Base-by-base conservation (phyloP, 1,140 invertebrate genomes). In the Bacillus rossius region DNA sequence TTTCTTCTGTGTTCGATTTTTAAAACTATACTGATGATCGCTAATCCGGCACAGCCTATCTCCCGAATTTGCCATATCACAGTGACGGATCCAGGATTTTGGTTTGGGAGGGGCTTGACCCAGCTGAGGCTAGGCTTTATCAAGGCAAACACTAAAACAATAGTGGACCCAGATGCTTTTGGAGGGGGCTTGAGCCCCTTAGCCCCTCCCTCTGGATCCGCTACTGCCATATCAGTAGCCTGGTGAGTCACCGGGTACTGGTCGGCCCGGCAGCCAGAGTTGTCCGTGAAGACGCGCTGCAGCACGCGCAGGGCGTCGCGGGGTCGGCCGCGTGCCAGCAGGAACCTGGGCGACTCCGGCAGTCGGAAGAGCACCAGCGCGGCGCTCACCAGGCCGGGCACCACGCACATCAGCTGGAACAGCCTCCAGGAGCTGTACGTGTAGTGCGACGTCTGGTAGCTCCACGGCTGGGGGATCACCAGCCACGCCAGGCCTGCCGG, bases 401-500 rank as follows among this genome's bases (percentile, higher is more conserved):
- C 63, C 1, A 83, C 81, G 67, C 84, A 86, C 1, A 85, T 74
- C 0, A 83, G 79, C 2, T 88, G 84, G 68, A 88, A 89, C 71
- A 87, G 78, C 72, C 88, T 86, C 86, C 86, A 89, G 10, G 85
- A 87, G 62, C 84, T 81, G 67, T 84, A 88, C 13, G 81, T 78
- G 68, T 86, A 86, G 25, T 61, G 64, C 1, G 77, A 70, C 8
- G 74, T 75, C 51, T 79, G 66, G 49, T 81, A 79, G 38, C 78
- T 74, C 23, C 87, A 78, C 57, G 81, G 75, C 57, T 76, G 66
- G 1, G 86, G 86, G 68, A 88, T 86, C 63, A 88, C 84, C 26
- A 81, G 73, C 86, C 85, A 88, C 1, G 86, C 86, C 57, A 87
- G 82, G 86, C 85, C 73, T 69, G 86, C 86, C 22, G 88, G 64